Conservation (phyloP, 1,140 invertebrate species). For the Chlorops oryzae region DNA sequence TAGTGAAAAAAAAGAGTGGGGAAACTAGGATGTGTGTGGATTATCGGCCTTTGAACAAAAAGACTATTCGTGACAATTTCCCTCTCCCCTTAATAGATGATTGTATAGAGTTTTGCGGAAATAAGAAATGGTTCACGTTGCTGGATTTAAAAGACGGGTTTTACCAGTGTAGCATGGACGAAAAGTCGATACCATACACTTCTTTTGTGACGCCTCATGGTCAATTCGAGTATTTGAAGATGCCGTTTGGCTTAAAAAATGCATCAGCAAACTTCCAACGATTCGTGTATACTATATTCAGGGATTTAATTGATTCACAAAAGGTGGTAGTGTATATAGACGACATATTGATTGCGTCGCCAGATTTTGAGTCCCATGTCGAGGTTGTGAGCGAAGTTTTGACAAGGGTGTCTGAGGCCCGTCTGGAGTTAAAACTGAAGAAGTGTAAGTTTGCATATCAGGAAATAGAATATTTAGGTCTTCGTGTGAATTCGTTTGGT, state of each 20-base stretch:
- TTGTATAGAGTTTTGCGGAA: constrained; percentile 8
- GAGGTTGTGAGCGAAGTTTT: constrained; percentile 14
- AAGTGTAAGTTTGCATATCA: constrained; percentile 17
- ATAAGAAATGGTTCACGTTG: constrained; percentile 12
- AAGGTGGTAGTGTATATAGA: constrained; percentile 16
- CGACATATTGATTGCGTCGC: constrained; percentile 17
- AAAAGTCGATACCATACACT: constrained; percentile 14
- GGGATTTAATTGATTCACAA: neutral
- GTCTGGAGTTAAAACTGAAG: neutral
- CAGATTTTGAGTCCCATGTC: constrained; percentile 20
- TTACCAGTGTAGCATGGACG: constrained; percentile 15
- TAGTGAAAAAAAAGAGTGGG: constrained; percentile 17
- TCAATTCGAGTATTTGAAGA: neutral
- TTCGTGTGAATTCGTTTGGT: constrained; percentile 22
- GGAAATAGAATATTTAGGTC: constrained; percentile 21
- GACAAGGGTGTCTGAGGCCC: constrained; percentile 1
- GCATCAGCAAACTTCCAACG: constrained; percentile 20
- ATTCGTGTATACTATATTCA: constrained; percentile 20
- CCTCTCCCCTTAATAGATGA: constrained; percentile 19
- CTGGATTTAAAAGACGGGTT: constrained; percentile 15
- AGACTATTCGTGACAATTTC: constrained; percentile 5
- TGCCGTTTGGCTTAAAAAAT: constrained; percentile 3
- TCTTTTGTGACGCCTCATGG: constrained; percentile 19
- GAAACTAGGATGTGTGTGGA: constrained; percentile 16
- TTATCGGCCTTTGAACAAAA: constrained; percentile 16